Conservation (phyloP, 37 sponge, comb jelly and placozoan species). For the Petrosia ficiformis region DNA sequence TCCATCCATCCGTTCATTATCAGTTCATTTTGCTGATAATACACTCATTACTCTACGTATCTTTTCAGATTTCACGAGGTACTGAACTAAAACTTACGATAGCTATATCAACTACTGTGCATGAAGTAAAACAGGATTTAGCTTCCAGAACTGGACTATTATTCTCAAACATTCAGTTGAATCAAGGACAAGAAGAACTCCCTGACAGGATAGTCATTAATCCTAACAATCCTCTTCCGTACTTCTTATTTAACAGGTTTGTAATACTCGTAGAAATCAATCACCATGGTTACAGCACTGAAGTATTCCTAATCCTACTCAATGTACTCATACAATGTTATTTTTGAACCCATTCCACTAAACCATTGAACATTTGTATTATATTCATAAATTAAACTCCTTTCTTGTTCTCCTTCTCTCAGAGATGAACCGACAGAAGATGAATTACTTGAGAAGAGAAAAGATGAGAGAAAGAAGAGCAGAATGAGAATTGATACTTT, state of each 20-base stretch:
- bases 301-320: too few species aligned
- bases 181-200: constrained; percentile 56
- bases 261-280: background rate
- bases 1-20: too few species aligned
- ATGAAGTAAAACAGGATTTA: constrained; percentile 46
- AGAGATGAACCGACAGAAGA: constrained; percentile 57
- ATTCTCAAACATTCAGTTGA: constrained; percentile 34
- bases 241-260: constrained; percentile 66
- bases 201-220: constrained; percentile 24
- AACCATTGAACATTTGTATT: too few species aligned
- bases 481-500: constrained; percentile 32
- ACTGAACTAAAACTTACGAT: constrained; percentile 50
- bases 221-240: constrained; percentile 44
- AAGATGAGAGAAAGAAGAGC: constrained; percentile 33
- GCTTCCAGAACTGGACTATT: constrained; percentile 36
- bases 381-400: background rate
- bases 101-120: constrained; percentile 13
- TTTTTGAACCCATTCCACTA: too few species aligned
- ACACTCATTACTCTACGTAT: too few species aligned
- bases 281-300: too few species aligned
- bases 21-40: background rate
- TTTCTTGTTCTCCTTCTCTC: background rate
- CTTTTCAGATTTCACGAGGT: constrained; percentile 56
- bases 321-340: too few species aligned
- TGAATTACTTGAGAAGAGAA: constrained; percentile 40